Percentiles rank a stretch among this genome's conserved stretches.
phyloP scores from a whole-genome alignment of 2,797 vertebrate genomes.

The Tamandua tetradactyla region DNA sequence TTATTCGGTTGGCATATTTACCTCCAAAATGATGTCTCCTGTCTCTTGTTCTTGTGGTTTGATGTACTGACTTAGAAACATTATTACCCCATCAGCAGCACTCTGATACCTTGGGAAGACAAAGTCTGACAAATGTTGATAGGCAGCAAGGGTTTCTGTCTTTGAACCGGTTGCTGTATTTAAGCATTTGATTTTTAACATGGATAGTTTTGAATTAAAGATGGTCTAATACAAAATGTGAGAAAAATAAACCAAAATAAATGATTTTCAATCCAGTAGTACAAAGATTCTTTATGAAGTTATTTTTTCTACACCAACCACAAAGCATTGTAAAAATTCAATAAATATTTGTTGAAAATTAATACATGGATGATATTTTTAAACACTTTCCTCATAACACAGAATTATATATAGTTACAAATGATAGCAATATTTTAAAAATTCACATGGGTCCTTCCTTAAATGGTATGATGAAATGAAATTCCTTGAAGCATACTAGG shows the following conservation, averaged over 20 bases:
- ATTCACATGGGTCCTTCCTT: conserved; percentile 37
- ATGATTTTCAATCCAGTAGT: background rate
- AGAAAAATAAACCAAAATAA: conserved; percentile 24
- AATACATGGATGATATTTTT: conserved; percentile 46
- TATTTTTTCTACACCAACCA: background rate
- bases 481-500: background rate
- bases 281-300: background rate
- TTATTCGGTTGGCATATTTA: background rate
- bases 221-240: background rate
- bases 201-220: background rate
- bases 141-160: background rate
- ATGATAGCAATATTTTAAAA: conserved; percentile 54
- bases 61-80: conserved; percentile 18
- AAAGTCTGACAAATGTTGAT: background rate
- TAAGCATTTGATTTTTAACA: background rate
- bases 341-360: conserved; percentile 37
- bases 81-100: background rate
- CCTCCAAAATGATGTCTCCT: background rate
- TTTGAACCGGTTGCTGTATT: background rate
- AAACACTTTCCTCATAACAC: conserved; percentile 14
- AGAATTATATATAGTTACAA: conserved; percentile 52
- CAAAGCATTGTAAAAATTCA: conserved; percentile 18
- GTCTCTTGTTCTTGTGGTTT: background rate
- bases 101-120: background rate
- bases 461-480: conserved; percentile 42